Evolutionary conservation across 2,797 vertebrate genomes (phyloP), one percentile per base, ranked within the genome.

Genomic region (Propithecus deckenii): DNA sequence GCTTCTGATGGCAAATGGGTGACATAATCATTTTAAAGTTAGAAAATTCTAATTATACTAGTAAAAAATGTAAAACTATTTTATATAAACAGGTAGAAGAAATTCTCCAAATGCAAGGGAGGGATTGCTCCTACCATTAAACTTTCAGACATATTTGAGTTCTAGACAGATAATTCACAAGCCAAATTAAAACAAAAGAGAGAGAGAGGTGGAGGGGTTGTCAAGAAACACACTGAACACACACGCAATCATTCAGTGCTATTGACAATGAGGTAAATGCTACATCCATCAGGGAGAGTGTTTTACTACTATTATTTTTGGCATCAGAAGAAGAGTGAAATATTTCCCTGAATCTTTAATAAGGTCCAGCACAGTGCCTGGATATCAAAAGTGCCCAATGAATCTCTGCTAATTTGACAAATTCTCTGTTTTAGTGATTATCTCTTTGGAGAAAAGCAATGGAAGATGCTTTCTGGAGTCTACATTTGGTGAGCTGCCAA

Each of bases 271-370:
- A 91, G 35, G 9, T 50, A 25, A 46, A 17, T 75, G 69, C 25
- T 57, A 41, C 22, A 65, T 80, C 59, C 5, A 38, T 78, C 3
- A 23, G 18, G 7, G 4, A 91, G 25, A 71, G 30, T 35, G 57
- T 79, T 78, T 85, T 65, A 50, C 46, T 92, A 55, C 22, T 65
- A 32, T 87, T 72, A 69, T 85, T 80, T 80, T 92, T 97, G 32
- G 69, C 23, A 72, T 23, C 32, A 89, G 11, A 87, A 67, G 7
- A 91, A 63, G 8, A 89, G 55, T 81, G 15, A 96, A 92, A 92
- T 92, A 75, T 35, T 80, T 88, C 14, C 25, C 46, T 72, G 41
- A 84, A 76, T 72, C 22, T 92, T 94, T 69, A 81, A 25, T 32
- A 81, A 69, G 52, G 2, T 69, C 59, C 14, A 86, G 9, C 15